Percentiles rank a stretch among this genome's conserved stretches.
Evolutionary conservation across 2,797 vertebrate species (phyloP).

Genomic region (Holocentrus rufus): DNA sequence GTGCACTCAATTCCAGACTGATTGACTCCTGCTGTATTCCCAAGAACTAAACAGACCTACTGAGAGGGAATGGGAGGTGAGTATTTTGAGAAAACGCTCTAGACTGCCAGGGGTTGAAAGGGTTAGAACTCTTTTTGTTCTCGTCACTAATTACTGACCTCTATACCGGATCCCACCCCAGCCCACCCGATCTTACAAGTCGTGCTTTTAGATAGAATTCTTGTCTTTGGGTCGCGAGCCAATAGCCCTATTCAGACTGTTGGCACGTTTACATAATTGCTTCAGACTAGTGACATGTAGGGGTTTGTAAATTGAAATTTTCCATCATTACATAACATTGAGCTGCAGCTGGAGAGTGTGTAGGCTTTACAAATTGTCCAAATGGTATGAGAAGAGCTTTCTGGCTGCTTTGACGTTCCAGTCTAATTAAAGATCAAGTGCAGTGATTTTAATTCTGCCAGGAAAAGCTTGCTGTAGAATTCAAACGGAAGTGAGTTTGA

Average conservation of each 20-base stretch:
- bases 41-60: constrained; percentile 36
- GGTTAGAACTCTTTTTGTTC: constrained; percentile 24
- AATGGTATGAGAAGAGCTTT: constrained; percentile 44
- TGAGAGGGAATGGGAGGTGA: constrained; percentile 20
- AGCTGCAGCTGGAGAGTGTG: constrained; percentile 21
- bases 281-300: constrained; percentile 31
- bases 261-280: constrained; percentile 11
- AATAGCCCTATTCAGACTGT: neutral
- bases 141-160: constrained; percentile 23
- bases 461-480: constrained; percentile 50
- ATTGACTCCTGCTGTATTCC: constrained; percentile 70
- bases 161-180: neutral
- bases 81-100: constrained; percentile 36
- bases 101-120: constrained; percentile 12
- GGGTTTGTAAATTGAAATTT: constrained; percentile 7
- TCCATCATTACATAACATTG: neutral
- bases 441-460: constrained; percentile 45
- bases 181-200: neutral
- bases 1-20: constrained; percentile 74
- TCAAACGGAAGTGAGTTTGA: constrained; percentile 34
- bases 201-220: neutral
- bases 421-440: constrained; percentile 45
- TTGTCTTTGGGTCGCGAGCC: neutral
- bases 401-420: constrained; percentile 38
- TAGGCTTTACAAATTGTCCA: constrained; percentile 33